Evolutionary conservation across 2,113 vertebrate species (phyloP).

Genomic region (Alosa alosa): DNA sequence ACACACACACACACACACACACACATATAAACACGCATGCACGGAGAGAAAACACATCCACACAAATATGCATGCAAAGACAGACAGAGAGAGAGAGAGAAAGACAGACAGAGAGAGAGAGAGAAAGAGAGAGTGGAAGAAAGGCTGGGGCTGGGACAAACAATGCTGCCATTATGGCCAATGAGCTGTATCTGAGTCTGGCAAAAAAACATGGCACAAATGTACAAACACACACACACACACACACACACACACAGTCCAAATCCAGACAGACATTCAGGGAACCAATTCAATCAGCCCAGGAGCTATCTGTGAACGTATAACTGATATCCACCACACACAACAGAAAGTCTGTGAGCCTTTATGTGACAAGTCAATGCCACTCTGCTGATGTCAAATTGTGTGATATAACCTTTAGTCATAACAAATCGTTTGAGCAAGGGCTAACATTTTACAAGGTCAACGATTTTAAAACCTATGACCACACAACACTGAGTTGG

Average conservation of each 20-base stretch:
- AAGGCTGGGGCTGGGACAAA: conserved; percentile 11
- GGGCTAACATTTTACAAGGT: background rate
- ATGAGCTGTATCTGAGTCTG: conserved; percentile 14
- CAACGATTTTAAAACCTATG: background rate
- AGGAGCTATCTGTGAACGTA: conserved; percentile 4
- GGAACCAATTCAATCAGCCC: background rate
- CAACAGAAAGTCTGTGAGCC: background rate
- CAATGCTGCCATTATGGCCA: conserved; percentile 11
- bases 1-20: background rate
- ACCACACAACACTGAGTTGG: background rate
- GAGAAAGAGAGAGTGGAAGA: background rate
- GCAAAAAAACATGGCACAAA: background rate
- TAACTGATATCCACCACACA: background rate
- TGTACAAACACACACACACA: background rate
- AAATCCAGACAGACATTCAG: background rate
- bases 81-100: background rate
- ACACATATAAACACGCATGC: background rate
- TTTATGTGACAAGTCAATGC: background rate
- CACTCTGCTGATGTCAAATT: background rate
- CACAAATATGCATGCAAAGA: background rate
- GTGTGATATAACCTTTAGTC: background rate
- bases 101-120: background rate
- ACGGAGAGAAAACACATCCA: background rate
- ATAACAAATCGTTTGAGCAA: background rate
- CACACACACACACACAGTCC: background rate